These are phyloP conservation scores for Bhutanitis thaidina DNA, from an alignment of 2,888 invertebrate species.

Conservation along the genomic window DNA sequence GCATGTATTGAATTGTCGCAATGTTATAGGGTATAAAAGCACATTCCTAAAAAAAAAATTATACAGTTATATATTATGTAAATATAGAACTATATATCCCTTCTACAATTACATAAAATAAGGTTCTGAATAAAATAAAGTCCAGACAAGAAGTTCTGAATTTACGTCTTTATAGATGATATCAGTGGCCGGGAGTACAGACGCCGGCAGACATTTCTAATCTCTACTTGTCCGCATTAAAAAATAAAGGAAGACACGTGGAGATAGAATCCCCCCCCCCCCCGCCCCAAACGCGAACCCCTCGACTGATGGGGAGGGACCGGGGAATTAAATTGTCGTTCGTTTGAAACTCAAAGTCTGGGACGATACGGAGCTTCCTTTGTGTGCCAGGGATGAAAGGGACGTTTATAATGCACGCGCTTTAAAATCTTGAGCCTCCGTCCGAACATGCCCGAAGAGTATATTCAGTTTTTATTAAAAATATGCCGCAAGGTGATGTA, in stretches of 20 bases:
- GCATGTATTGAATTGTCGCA: too few relatives aligned
- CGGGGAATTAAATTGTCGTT: conserved; percentile 19
- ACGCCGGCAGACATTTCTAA: conserved; percentile 16
- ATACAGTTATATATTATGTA: too few relatives aligned
- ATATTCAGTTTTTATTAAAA: not conserved
- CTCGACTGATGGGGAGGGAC: not conserved
- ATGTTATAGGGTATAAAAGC: too few relatives aligned
- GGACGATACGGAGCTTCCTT: conserved; percentile 15
- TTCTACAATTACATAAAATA: too few relatives aligned
- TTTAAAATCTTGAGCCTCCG: conserved; percentile 5
- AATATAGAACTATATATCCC: too few relatives aligned
- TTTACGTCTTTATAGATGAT: conserved; percentile 10
- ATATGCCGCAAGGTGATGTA: too few relatives aligned
- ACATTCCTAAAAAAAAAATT: too few relatives aligned
- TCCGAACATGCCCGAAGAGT: conserved; percentile 1
- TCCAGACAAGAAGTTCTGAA: not conserved
- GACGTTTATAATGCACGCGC: conserved; percentile 9
- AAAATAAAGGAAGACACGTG: conserved; percentile 7
- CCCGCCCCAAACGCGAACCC: not conserved
- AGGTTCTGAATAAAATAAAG: too few relatives aligned
- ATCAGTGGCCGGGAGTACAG: conserved; percentile 1
- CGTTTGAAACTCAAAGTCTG: conserved; percentile 20
- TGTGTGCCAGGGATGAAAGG: conserved; percentile 9
- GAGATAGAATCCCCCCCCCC: conserved; percentile 6
- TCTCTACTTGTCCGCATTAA: conserved; percentile 14